These are phyloP conservation scores for Papilio aristodemus DNA, from an alignment of 1,140 invertebrate species.

Conservation along the genomic window DNA sequence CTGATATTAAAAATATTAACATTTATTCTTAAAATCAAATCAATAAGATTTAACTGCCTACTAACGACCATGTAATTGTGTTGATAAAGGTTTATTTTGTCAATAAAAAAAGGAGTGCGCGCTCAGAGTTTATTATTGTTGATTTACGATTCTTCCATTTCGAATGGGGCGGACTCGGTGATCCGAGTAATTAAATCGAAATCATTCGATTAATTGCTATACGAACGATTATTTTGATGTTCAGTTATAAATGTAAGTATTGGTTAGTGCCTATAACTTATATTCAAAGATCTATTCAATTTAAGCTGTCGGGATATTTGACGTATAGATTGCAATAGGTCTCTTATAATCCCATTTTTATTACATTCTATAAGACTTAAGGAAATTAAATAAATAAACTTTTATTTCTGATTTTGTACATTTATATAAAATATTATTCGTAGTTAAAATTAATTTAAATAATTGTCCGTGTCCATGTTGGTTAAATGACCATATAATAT, in stretches of 20 bases:
- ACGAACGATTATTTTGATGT: slow-evolving; percentile 53
- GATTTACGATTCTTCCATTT: slow-evolving; percentile 65
- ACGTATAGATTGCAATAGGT: neutral
- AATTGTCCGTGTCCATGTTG: too few species aligned
- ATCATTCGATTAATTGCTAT: slow-evolving; percentile 56
- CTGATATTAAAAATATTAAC: slow-evolving; percentile 31
- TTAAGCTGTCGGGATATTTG: neutral
- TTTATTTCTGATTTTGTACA: too few species aligned
- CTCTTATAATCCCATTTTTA: neutral
- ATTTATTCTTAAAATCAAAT: slow-evolving; percentile 47
- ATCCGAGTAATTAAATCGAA: slow-evolving; percentile 69
- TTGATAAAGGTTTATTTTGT: slow-evolving; percentile 73
- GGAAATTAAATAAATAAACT: too few species aligned
- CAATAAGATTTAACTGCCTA: slow-evolving; percentile 58
- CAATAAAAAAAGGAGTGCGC: slow-evolving; percentile 60
- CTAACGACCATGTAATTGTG: slow-evolving; percentile 72
- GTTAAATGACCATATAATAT: too few species aligned
- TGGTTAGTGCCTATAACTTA: neutral
- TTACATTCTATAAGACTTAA: neutral
- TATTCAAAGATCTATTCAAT: neutral
- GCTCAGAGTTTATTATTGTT: slow-evolving; percentile 64
- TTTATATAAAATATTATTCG: too few species aligned
- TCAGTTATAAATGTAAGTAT: slow-evolving; percentile 42
- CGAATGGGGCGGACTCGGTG: slow-evolving; percentile 55
- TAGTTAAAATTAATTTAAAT: too few species aligned